Base-by-base conservation (phyloP, 1,140 invertebrate species). In the Riptortus pedestris region DNA sequence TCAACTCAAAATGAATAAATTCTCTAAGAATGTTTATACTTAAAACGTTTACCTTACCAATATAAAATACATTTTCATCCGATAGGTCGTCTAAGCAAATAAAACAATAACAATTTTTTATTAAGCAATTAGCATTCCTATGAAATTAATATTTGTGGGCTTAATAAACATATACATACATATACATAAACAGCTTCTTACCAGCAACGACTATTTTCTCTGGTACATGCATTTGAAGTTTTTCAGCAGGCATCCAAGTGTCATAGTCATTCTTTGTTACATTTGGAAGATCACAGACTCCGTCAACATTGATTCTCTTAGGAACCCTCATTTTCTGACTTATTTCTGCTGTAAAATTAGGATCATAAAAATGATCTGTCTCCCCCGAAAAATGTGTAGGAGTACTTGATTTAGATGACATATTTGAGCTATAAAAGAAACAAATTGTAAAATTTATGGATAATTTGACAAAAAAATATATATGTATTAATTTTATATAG, bases 211-310 rank as follows among this genome's bases (percentile, higher is more conserved):
- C 78, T 74, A 94, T 93, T 71, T 90, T 79, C 69, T 93, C 90
- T n/a, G 91, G 91, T 28, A 94, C 90, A 72, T 85, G 84, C 91
- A 93, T 94, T 67, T 88, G 83, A 73, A 87, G 83, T 76, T 87
- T 87, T 67, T 89, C 85, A 72, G 77, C 77, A 14, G 72, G 63
- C 73, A 80, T 81, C 85, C 85, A 88, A 29, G 74, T 77, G 63
- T 78, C 76, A 28, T 77, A 63, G 38, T 26, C 75, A 74, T 84
- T 85, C 31, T 77, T 79, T 58, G 74, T 72, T 28, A 72, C 70
- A 64, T 79, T 69, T 71, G 65, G 65, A 2, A 72, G 63, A 69
- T 81, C 81, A 65, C 80, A 82, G 67, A 81, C 83, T 14, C 84
- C 85, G 65, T 79, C 82, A 73, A 89, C 80, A 65, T 83, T 81